Base-by-base conservation (phyloP, 1,140 invertebrate species). In the Zaprionus nigranus region DNA sequence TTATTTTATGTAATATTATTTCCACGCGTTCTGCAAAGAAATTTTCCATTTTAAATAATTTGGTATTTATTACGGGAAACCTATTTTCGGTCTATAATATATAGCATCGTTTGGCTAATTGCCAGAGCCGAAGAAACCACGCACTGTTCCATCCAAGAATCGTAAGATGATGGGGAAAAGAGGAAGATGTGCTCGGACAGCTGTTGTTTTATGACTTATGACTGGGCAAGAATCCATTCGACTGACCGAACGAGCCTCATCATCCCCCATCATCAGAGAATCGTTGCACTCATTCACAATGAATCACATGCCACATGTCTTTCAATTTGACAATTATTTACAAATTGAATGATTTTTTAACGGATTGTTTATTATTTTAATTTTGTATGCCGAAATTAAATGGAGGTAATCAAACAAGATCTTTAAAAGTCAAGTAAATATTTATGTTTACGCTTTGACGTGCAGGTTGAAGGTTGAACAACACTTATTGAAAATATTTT, bases 61-160 rank as follows among this genome's bases (percentile, higher is more conserved):
- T 77, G 40, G 60, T 80, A 74, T 87, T 86, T 87, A 77, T 84
- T 90, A 58, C 26, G 81, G 60, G 65, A 81, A 81, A 81, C 84
- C 75, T 88, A 88, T 88, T 87, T 88, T 81, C 13, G 58, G 56
- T 61, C 15, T 59, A 76, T 77, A 69, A 73, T 79, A 68, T 46
- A 69, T 49, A 83, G 80, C 76, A 86, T 80, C 68, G 71, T 84
- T 88, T 88, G 84, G 84, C 85, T 64, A 38, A 28, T 11, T 66
- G 84, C 84, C 84, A 88, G 36, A 40, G n/a, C 22, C 22, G 43
- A 68, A 59, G 75, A 61, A 17, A 81, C 78, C 85, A 87, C 84
- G 81, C 84, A 87, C 69, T 75, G 67, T 46, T 56, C 56, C 54
- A 58, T 57, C 73, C 54, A 56, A 64, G 26, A 34, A 43, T 15